Evolutionary conservation across 2,113 vertebrate genomes (phyloP), one percentile per base, ranked within the genome.

Genomic region (Ciconia boyciana): DNA sequence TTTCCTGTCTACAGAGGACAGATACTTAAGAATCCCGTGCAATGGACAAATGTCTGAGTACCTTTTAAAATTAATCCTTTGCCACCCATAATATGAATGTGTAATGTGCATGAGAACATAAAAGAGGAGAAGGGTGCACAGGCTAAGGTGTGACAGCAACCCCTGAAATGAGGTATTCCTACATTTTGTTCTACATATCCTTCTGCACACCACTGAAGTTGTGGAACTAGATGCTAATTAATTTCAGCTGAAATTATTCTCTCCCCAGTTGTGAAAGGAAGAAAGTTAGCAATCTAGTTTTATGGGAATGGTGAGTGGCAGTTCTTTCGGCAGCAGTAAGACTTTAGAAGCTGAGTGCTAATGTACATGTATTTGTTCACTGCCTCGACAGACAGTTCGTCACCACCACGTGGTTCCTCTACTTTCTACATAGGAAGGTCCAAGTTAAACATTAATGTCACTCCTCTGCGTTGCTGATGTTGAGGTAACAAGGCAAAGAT

Each of bases 161-260:
- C 10, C 6, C 31, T 62, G 65, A 54, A 43, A 79, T 1, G 4
- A 60, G 17, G 7, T 57, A 24, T 49, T 93, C 14, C 44, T 39
- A 4, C 1, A 0, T 83, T 65, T 57, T 43, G 4, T 76, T 87
- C 66, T 49, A 11, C 9, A 3, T 36, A 69, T 8, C 31, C 8
- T 81, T 74, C 43, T 61, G 43, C 26, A 29, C 17, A 21, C 25
- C 19, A 10, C 31, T 75, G 65, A 72, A 46, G 24, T 1, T 64
- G 19, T 12, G 16, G 43, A 89, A 65, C 4, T 13, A 68, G 39
- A 7, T 68, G 46, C 17, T 81, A 82, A 76, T 64, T 65, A 79
- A 88, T 80, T 83, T 72, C 44, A 41, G 20, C 9, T 76, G 51
- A 89, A 94, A 87, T 93, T 75, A 74, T 87, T 92, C 77, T 68